Evolutionary conservation across 2,797 vertebrate species (phyloP).

Genomic region (Cuniculus paca): DNA sequence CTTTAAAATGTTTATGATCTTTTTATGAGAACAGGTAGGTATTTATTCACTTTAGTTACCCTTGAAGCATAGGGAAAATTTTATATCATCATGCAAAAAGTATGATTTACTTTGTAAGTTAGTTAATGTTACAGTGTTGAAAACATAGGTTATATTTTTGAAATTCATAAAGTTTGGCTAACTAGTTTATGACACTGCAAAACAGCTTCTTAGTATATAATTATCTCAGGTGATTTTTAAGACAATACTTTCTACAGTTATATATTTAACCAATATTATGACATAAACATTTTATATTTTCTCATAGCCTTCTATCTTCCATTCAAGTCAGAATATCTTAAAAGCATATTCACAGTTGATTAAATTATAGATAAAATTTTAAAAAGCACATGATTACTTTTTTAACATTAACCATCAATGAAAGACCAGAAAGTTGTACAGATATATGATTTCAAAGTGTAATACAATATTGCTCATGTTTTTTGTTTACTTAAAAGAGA

Average conservation of each 20-base stretch:
- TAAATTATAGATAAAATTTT: background rate
- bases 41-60: conserved; percentile 40
- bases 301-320: background rate
- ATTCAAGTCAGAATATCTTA: background rate
- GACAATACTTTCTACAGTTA: background rate
- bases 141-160: background rate
- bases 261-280: background rate
- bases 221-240: background rate
- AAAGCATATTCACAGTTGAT: background rate
- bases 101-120: background rate
- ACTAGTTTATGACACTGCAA: background rate
- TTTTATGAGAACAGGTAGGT: background rate
- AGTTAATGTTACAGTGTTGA: background rate
- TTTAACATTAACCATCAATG: background rate
- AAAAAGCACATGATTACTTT: background rate
- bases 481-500: background rate
- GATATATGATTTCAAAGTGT: background rate
- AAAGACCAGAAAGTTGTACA: background rate
- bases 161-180: background rate
- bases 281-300: background rate
- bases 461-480: background rate
- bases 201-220: background rate
- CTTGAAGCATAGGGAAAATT: background rate
- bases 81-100: background rate
- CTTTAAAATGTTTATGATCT: conserved; percentile 70